Conservation (phyloP, 2,888 invertebrate species). For the Pediacus dermestoides region DNA sequence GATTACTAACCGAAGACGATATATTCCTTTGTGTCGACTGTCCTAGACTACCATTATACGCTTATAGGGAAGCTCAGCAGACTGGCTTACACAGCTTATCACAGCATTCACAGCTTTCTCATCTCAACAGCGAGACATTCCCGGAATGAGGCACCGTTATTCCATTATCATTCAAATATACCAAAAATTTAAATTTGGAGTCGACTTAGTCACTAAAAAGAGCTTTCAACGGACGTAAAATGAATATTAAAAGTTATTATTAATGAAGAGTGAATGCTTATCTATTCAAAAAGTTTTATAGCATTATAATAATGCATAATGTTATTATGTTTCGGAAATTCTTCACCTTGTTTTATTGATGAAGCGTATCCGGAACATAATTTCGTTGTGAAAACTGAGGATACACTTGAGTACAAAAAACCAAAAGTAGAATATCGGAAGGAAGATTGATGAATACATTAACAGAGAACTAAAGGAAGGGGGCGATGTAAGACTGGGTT, state of each 20-base stretch:
- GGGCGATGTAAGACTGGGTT: no score
- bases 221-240: conserved; percentile 24
- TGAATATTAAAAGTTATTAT: conserved; percentile 37
- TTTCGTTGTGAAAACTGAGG: no score
- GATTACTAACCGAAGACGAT: conserved; percentile 25
- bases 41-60: conserved; percentile 30
- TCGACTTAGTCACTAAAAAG: conserved; percentile 10
- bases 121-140: conserved; percentile 35
- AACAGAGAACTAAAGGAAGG: no score
- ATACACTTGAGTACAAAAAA: no score
- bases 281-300: no score
- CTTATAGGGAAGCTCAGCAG: conserved; percentile 31
- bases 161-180: conserved; percentile 44
- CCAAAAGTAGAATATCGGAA: no score
- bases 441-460: no score
- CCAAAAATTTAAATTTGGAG: conserved; percentile 35
- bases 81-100: conserved; percentile 41
- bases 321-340: no score
- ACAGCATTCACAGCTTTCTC: conserved; percentile 39
- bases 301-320: no score
- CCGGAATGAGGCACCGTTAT: conserved; percentile 36
- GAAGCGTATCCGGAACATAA: no score
- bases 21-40: conserved; percentile 29
- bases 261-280: no score
- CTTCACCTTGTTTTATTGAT: no score